These are phyloP conservation scores for Junonia oenone DNA, from an alignment of 2,888 invertebrate species.

Conservation along the genomic window DNA sequence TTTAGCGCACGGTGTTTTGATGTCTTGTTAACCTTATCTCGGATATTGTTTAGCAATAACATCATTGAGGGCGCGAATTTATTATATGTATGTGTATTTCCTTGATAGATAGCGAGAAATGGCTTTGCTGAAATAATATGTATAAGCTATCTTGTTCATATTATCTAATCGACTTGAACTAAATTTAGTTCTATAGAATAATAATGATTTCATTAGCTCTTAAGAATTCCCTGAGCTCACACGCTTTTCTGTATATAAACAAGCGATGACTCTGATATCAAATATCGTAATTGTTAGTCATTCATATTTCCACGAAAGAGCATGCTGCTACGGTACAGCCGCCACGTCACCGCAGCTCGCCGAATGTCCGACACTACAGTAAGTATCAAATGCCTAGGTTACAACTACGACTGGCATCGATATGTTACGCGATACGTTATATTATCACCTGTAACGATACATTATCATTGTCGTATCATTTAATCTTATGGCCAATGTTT, in stretches of 20 bases:
- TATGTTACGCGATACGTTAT: neutral
- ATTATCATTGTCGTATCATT: neutral
- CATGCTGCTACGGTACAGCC: conserved; percentile 36
- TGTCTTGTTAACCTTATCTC: conserved; percentile 29
- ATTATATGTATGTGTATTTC: conserved; percentile 46
- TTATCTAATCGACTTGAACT: conserved; percentile 28
- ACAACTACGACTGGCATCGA: conserved; percentile 1
- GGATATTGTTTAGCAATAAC: conserved; percentile 37
- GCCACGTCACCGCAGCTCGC: conserved; percentile 20
- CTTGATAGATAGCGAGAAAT: conserved; percentile 43
- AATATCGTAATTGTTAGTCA: conserved; percentile 41
- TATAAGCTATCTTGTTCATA: conserved; percentile 27
- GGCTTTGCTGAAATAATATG: conserved; percentile 27
- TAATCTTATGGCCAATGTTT: neutral
- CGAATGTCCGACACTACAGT: conserved; percentile 1
- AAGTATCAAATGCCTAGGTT: conserved; percentile 9
- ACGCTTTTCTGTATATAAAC: conserved; percentile 11
- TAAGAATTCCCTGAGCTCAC: neutral
- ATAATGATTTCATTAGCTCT: neutral
- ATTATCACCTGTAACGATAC: neutral
- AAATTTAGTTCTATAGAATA: neutral
- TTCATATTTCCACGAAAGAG: conserved; percentile 43
- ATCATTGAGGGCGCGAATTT: conserved; percentile 39
- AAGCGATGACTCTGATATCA: conserved; percentile 15
- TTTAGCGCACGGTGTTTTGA: conserved; percentile 20